Evolutionary conservation across 2,888 invertebrate genomes (phyloP).

Genomic region (Dorcus parallelipipedus): DNA sequence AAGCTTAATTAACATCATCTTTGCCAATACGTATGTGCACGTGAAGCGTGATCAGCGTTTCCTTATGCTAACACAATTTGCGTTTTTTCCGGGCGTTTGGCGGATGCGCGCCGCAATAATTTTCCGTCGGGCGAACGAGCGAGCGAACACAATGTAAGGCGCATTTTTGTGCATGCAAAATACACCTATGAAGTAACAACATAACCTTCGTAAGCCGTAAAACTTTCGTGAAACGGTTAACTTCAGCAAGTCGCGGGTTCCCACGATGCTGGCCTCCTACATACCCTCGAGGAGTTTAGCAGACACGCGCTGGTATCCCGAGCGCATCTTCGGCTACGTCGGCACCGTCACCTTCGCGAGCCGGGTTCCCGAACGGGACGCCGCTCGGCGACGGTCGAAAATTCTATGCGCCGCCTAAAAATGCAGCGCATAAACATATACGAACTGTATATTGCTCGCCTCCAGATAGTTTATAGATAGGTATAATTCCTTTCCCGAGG

Average conservation of each 20-base stretch:
- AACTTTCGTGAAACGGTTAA: slow-evolving; percentile 24
- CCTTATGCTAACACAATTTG: no score
- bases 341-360: background rate
- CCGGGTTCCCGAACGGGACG: background rate
- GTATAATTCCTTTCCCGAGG: slow-evolving; percentile 27
- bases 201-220: slow-evolving; percentile 17
- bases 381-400: background rate
- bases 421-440: slow-evolving; percentile 8
- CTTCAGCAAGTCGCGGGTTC: slow-evolving; percentile 30
- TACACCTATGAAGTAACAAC: slow-evolving; percentile 6
- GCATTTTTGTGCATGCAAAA: background rate
- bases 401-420: background rate
- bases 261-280: slow-evolving; percentile 40
- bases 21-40: no score
- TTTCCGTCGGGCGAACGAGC: slow-evolving; percentile 1
- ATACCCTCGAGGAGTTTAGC: slow-evolving; percentile 45
- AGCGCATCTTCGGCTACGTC: slow-evolving; percentile 21
- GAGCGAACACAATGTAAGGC: slow-evolving; percentile 1
- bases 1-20: no score
- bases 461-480: slow-evolving; percentile 29
- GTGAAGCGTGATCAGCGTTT: no score
- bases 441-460: slow-evolving; percentile 15
- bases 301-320: slow-evolving; percentile 42
- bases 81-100: no score
- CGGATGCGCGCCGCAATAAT: no score